Evolutionary conservation across 2,113 vertebrate genomes (phyloP), one percentile per base, ranked within the genome.

Genomic region (Phalacrocorax pelagicus): DNA sequence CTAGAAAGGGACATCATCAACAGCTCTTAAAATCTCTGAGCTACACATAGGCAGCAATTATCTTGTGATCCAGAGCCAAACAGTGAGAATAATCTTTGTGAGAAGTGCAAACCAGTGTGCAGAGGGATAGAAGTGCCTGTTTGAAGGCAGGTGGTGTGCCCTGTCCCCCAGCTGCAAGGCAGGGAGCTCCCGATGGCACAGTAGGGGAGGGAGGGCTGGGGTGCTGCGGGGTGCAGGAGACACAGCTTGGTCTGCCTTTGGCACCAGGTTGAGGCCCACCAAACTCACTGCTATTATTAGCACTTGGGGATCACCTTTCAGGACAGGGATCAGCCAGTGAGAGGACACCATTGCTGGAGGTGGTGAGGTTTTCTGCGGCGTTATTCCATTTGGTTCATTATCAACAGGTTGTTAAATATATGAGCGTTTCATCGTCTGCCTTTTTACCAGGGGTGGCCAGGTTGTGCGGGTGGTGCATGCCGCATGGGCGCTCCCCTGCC

Each of bases 261-360:
- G 51, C 26, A 0, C 46, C 1, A 1, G 54, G 70, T 83, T 47
- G 51, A 16, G 57, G 15, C 88, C 86, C 74, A 52, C 81, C 80
- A 16, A 29, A 2, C 78, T 69, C 65, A 5, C 32, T 0, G 69
- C 94, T 97, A 93, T 95, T 95, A 32, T 94, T 97, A 96, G 95
- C 63, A 0, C 70, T 73, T 9, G 34, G 49, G 74, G 95, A 93
- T 97, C 95, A 3, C 67, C 84, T 97, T 96, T 97, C 96, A 79
- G 90, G 92, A 10, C 81, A 73, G 88, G 59, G 83, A 70, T 54
- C 78, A 34, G 58, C 24, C 0, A 2, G 44, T 16, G n/a, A 47
- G 78, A 67, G 38, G 79, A 3, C 8, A 22, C 59, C 13, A 0
- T 32, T 57, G 80, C 24, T 10, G 65, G 75, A 59, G 46, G 44